phyloP scores from a whole-genome alignment of 2,113 vertebrate species.

The Alligator mississippiensis region DNA sequence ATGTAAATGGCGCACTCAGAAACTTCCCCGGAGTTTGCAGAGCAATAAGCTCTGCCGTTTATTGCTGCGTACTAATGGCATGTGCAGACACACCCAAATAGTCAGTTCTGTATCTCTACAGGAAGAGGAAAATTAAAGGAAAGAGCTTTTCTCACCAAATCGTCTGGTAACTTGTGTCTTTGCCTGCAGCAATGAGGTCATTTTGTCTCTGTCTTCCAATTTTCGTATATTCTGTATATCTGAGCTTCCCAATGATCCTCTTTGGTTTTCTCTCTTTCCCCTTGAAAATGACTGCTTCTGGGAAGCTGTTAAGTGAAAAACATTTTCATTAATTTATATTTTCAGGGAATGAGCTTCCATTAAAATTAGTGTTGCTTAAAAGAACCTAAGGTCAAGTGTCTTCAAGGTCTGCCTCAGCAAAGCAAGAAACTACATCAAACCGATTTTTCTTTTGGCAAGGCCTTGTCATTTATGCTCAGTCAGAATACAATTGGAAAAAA shows the following conservation, averaged over 20 bases:
- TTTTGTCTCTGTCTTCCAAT: conserved; percentile 31
- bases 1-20: too few species aligned
- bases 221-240: conserved; percentile 10
- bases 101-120: background rate
- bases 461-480: background rate
- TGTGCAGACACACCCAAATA: background rate
- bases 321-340: conserved; percentile 35
- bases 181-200: background rate
- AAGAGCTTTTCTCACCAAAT: conserved; percentile 43
- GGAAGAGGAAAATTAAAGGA: background rate
- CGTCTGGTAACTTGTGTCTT: background rate
- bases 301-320: conserved; percentile 54
- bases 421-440: background rate
- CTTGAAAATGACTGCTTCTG: conserved; percentile 59
- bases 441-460: background rate
- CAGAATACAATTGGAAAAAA: background rate
- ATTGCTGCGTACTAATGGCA: too few species aligned
- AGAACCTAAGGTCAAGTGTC: background rate
- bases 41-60: too few species aligned
- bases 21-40: too few species aligned
- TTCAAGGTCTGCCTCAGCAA: background rate
- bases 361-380: background rate
- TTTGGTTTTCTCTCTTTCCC: conserved; percentile 58
- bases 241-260: conserved; percentile 52
- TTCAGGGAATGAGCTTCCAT: background rate